Evolutionary conservation across 1,140 invertebrate species (phyloP).

Genomic region (Harlomillsia oculata): DNA sequence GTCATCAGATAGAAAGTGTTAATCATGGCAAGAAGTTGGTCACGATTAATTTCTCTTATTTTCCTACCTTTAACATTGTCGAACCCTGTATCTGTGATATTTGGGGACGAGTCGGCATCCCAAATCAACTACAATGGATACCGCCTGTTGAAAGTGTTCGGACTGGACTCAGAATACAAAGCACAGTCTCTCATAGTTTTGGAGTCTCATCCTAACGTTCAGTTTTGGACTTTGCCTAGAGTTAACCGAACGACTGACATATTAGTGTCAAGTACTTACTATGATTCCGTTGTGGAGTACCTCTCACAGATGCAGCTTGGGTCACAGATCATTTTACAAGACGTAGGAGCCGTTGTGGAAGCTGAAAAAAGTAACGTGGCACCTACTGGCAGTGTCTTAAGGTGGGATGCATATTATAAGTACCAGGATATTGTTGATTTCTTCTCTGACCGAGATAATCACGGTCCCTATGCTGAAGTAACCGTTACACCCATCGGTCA

Average conservation of each 20-base stretch:
- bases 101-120: not conserved
- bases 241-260: conserved; percentile 46
- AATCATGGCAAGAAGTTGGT: no score
- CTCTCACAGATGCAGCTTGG: conserved; percentile 53
- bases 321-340: conserved; percentile 39
- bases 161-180: not conserved
- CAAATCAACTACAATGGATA: not conserved
- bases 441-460: not conserved
- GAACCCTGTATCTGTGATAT: not conserved
- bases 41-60: no score
- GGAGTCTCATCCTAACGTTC: not conserved
- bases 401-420: conserved; percentile 4
- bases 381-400: not conserved
- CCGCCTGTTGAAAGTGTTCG: conserved; percentile 2
- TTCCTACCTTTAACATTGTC: no score
- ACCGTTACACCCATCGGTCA: not conserved
- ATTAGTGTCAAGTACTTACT: conserved; percentile 52
- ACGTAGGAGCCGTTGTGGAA: not conserved
- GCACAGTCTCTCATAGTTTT: not conserved
- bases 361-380: not conserved
- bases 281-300: conserved; percentile 51
- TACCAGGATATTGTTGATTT: conserved; percentile 1
- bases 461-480: not conserved
- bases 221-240: conserved; percentile 48
- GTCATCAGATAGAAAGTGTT: no score